A percentile compares a stretch with the other conserved stretches of the same genome.
These are phyloP conservation scores for Maconellicoccus hirsutus DNA, from an alignment of 1,140 invertebrate species.

Conservation along the genomic window DNA sequence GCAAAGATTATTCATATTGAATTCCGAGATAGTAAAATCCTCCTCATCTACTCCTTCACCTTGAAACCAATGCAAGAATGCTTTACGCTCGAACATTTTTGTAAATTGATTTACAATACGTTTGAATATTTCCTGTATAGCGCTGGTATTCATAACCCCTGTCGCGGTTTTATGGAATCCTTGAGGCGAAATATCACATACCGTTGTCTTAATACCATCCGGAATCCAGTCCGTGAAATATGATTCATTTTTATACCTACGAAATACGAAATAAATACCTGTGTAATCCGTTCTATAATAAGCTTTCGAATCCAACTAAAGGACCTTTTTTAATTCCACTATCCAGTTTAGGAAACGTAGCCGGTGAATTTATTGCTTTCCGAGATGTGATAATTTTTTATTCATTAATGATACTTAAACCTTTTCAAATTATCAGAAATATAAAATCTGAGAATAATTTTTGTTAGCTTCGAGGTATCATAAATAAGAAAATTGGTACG, in stretches of 20 bases:
- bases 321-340: too few relatives aligned
- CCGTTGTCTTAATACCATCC: slow-evolving; percentile 3
- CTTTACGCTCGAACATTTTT: neutral
- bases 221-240: slow-evolving; percentile 1
- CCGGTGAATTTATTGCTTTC: too few relatives aligned
- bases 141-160: slow-evolving; percentile 15
- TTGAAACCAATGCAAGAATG: neutral
- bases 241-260: neutral
- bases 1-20: neutral
- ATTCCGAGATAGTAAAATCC: neutral
- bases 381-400: too few relatives aligned
- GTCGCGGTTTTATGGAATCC: slow-evolving; percentile 19
- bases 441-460: too few relatives aligned
- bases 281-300: neutral
- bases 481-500: too few relatives aligned
- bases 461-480: too few relatives aligned
- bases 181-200: neutral
- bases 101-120: neutral
- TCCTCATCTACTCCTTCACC: neutral
- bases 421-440: too few relatives aligned
- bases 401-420: too few relatives aligned
- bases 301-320: neutral
- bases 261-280: neutral
- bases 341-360: too few relatives aligned
- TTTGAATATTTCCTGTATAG: slow-evolving; percentile 13